phyloP scores from a whole-genome alignment of 1,140 invertebrate species.

The Drosophila arizonae region DNA sequence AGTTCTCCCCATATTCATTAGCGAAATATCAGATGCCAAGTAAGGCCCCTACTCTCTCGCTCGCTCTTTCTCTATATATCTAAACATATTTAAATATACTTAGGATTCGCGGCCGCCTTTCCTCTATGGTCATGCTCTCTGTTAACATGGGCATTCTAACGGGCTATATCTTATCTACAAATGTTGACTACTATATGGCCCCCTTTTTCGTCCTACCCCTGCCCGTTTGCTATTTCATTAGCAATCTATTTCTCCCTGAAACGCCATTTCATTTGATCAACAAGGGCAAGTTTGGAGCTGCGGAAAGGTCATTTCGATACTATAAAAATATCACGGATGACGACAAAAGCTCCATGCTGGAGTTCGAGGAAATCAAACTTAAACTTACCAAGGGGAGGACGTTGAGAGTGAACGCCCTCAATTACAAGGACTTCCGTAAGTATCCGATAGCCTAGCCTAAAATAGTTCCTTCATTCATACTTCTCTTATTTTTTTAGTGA shows the following conservation, averaged over 20 bases:
- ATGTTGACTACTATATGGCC: conserved; percentile 86
- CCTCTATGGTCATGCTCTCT: conserved; percentile 91
- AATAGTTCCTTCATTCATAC: not conserved
- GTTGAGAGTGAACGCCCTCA: conserved; percentile 27
- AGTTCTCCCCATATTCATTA: conserved; percentile 65
- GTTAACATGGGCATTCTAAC: conserved; percentile 91
- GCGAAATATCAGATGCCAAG: conserved; percentile 74
- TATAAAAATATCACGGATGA: conserved; percentile 58
- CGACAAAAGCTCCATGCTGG: conserved; percentile 38
- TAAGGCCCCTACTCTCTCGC: conserved; percentile 12
- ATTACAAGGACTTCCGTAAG: conserved; percentile 70
- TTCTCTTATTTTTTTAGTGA: conserved; percentile 22
- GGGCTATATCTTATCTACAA: conserved; percentile 89
- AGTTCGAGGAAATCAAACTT: conserved; percentile 55
- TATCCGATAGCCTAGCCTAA: not conserved
- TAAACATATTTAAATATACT: not conserved
- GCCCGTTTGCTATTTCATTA: conserved; percentile 86
- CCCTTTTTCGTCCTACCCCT: conserved; percentile 87
- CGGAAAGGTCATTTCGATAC: conserved; percentile 85
- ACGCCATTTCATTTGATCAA: conserved; percentile 89
- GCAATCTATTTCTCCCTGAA: conserved; percentile 90
- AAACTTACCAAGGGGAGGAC: conserved; percentile 48
- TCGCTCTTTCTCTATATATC: no score
- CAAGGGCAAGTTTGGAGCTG: conserved; percentile 85
- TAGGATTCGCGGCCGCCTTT: conserved; percentile 90